These are phyloP conservation scores for Synanthedon andrenaeformis DNA, from an alignment of 2,888 invertebrate genomes.

Conservation along the genomic window DNA sequence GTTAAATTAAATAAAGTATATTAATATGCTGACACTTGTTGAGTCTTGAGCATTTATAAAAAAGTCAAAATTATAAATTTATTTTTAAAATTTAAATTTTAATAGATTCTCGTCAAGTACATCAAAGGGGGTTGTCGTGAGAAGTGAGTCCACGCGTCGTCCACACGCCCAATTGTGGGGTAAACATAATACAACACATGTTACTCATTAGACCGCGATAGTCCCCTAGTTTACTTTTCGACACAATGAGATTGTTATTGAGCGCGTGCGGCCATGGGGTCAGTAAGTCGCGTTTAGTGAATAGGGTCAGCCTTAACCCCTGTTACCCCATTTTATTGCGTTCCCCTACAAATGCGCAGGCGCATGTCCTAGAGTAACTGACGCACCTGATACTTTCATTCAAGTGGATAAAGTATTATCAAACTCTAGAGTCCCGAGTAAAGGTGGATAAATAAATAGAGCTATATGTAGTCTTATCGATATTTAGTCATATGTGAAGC, in stretches of 20 bases:
- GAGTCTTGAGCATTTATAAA: neutral
- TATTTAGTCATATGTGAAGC: too few relatives aligned
- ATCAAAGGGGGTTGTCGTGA: neutral
- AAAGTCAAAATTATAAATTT: too few relatives aligned
- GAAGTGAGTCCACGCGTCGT: constrained; percentile 43
- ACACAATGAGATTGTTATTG: constrained; percentile 56
- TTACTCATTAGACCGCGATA: constrained; percentile 33
- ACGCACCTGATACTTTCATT: neutral
- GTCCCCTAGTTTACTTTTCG: constrained; percentile 5
- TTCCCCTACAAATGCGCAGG: constrained; percentile 22
- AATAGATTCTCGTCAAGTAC: neutral
- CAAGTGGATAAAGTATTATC: too few relatives aligned
- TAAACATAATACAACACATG: constrained; percentile 38
- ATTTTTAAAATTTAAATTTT: too few relatives aligned
- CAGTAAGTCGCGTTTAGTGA: constrained; percentile 42
- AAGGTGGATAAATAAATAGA: too few relatives aligned
- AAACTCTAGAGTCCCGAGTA: too few relatives aligned
- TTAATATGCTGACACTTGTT: neutral
- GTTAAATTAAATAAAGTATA: too few relatives aligned
- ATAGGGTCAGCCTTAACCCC: constrained; percentile 3
- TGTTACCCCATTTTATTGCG: constrained; percentile 14
- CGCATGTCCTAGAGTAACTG: constrained; percentile 31
- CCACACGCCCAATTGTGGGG: constrained; percentile 43
- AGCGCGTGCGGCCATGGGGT: constrained; percentile 29
- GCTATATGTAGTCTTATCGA: too few relatives aligned